Base-by-base conservation (phyloP, 2,888 invertebrate species). In the Drosophila subquinaria region DNA sequence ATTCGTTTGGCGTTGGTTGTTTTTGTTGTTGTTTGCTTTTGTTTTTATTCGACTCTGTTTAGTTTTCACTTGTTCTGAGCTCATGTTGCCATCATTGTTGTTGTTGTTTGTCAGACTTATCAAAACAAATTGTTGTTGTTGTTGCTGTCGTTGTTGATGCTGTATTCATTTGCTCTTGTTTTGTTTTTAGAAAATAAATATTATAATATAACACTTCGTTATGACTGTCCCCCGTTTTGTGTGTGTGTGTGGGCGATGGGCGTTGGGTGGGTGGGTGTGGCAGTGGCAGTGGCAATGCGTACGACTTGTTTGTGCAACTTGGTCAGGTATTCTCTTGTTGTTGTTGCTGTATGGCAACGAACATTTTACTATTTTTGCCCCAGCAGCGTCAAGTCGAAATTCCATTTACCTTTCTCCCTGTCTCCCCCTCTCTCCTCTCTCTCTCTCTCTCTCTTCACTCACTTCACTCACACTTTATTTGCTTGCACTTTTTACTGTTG, bases 81-180 rank as follows among this genome's bases (percentile, higher is more conserved):
- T 70, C 59, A 68, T 72, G 70, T 74, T 79, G 62, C 59, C 73
- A 65, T 69, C 69, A 66, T 51, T 48, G 47, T 45, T 69, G 38
- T 51, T 71, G 47, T 13, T 53, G 82, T 86, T 84, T 86, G 84
- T 81, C 80, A 83, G 89, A 82, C 76, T 87, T 86, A 81, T 86
- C 87, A 88, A 86, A 88, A 88, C 84, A 89, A 88, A 80, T 78
- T 88, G 79, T 73, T 53, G 47, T 50, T 65, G 59, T 71, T 73
- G n/a, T n/a, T n/a, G 59, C 80, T 74, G 30, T 33, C 51, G 60
- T 13, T 62, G 57, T 65, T 69, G 40, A 38, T 40, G 47, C 59
- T 72, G 72, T 76, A 79, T 76, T 76, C 67, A 70, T 74, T 78
- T 70, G 71, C 76, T 62, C 56, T 76, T 61, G 70, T 88, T 68